Percentiles rank a stretch among this genome's conserved stretches.
These are phyloP conservation scores for Brachionus asplanchnoidis DNA, from an alignment of 1,140 invertebrate species.

Conservation along the genomic window DNA sequence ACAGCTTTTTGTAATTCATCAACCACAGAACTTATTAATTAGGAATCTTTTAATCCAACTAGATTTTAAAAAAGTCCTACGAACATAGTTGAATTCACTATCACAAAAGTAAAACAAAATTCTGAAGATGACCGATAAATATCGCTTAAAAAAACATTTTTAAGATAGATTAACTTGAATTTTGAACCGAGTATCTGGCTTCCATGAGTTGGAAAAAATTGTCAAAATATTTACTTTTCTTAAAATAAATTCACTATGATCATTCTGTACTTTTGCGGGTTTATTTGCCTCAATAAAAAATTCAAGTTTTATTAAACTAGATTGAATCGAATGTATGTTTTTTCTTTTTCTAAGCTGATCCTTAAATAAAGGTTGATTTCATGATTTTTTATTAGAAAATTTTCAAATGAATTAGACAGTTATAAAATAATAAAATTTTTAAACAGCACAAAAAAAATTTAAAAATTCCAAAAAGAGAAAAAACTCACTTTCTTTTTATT, in stretches of 20 bases:
- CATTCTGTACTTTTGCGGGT: not conserved
- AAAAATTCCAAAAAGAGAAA: no score
- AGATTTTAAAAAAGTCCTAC: not conserved
- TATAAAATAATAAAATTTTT: no score
- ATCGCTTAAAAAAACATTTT: not conserved
- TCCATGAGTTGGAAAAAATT: not conserved
- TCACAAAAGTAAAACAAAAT: not conserved
- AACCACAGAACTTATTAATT: not conserved
- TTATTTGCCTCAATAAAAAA: conserved; percentile 10
- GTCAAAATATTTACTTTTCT: not conserved
- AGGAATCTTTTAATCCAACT: not conserved
- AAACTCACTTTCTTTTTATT: no score
- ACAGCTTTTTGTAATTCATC: not conserved
- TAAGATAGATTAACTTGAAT: not conserved
- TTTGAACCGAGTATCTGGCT: not conserved
- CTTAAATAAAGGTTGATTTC: no score
- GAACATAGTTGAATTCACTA: not conserved
- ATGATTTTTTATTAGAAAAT: no score
- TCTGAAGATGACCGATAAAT: not conserved
- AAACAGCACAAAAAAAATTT: no score
- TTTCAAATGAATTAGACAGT: no score
- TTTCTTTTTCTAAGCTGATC: not conserved
- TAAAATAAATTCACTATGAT: not conserved
- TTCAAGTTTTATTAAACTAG: not conserved
- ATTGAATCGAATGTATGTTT: not conserved